Conservation (phyloP, 1,140 invertebrate genomes). For the Trachymyrmex cornetzi region DNA sequence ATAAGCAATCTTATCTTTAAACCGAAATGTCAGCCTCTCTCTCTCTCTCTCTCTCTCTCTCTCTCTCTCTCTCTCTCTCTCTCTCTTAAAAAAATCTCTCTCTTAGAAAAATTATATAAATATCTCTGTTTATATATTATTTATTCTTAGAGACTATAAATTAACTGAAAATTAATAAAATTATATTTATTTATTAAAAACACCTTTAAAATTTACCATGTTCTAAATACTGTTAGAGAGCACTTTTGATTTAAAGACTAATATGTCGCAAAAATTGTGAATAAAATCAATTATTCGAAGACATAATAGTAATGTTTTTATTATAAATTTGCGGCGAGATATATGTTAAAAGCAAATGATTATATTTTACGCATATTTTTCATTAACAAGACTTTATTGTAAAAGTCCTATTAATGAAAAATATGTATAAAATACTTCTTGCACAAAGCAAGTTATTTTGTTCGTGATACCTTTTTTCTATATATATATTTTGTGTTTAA, state of each 20-base stretch:
- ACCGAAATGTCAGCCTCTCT: neutral
- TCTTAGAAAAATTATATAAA: neutral
- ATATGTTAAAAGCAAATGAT: neutral
- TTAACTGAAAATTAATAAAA: neutral
- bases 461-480: neutral
- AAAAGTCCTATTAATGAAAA: neutral
- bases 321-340: neutral
- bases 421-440: constrained; percentile 5
- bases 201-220: neutral
- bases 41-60: too few species aligned
- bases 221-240: neutral
- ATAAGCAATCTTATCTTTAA: neutral
- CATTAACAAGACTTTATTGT: too few species aligned
- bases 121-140: neutral
- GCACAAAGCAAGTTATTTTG: neutral
- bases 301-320: constrained; percentile 11
- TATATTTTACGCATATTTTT: too few species aligned
- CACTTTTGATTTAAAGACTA: neutral
- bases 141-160: neutral
- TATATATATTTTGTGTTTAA: neutral
- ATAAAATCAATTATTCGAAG: constrained; percentile 15
- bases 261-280: neutral
- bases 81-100: too few species aligned
- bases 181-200: neutral
- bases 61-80: too few species aligned